Percentiles rank a stretch among this genome's conserved stretches.
phyloP scores from a whole-genome alignment of 2,888 invertebrate genomes.

The Plagodis dolabraria region DNA sequence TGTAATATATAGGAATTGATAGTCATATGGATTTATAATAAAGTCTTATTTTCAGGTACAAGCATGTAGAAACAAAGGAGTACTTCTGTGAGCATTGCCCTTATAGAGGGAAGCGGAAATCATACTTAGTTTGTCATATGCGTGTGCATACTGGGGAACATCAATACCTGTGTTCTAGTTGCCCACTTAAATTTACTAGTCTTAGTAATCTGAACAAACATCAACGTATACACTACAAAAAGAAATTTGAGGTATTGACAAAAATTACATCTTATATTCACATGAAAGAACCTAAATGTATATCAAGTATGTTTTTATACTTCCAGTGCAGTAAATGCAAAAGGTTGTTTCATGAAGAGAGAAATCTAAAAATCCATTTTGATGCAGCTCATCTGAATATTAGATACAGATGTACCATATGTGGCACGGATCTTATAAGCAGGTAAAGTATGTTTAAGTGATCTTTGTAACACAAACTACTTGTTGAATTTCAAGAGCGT shows the following conservation, averaged over 20 bases:
- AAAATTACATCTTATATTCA: background rate
- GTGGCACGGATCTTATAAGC: constrained; percentile 38
- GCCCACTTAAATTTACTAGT: constrained; percentile 42
- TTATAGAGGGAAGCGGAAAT: constrained; percentile 42
- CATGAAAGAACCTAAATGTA: background rate
- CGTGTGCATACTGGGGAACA: constrained; percentile 42
- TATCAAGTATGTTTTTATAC: background rate
- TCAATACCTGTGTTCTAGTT: constrained; percentile 41
- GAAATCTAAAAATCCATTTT: constrained; percentile 39
- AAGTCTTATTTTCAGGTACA: constrained; percentile 30
- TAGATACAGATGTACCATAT: constrained; percentile 42
- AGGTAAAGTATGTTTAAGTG: constrained; percentile 29
- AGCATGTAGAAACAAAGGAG: constrained; percentile 40
- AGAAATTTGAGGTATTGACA: constrained; percentile 39
- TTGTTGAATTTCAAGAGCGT: no score
- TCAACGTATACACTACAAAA: constrained; percentile 39
- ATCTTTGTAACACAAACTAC: no score
- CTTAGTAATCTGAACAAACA: constrained; percentile 43
- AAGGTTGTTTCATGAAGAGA: constrained; percentile 38
- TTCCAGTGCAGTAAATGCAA: constrained; percentile 44
- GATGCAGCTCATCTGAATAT: constrained; percentile 45
- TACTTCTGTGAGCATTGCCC: constrained; percentile 41
- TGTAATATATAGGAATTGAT: no score
- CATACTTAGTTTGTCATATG: constrained; percentile 44
- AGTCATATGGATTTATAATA: no score